A percentile compares a stretch with the other conserved stretches of the same genome.
These are phyloP conservation scores for Gymnarchus niloticus DNA, from an alignment of 2,113 vertebrate genomes.

Conservation along the genomic window DNA sequence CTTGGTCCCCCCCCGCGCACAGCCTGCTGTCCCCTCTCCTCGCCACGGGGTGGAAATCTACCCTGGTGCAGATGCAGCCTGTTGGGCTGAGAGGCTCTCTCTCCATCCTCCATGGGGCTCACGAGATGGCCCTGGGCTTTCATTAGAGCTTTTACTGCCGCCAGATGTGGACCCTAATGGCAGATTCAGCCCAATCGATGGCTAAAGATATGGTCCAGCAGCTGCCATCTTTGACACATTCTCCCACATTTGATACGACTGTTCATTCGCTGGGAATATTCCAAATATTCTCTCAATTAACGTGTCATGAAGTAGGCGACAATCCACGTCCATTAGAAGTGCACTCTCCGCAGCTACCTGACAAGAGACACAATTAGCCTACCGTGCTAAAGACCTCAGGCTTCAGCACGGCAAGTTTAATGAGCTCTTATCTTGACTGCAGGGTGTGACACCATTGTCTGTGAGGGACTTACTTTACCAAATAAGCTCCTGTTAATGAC, in stretches of 20 bases:
- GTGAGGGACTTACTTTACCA: background rate
- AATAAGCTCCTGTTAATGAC: background rate
- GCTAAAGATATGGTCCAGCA: background rate
- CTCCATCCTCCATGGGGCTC: background rate
- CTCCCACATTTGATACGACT: background rate
- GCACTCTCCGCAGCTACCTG: background rate
- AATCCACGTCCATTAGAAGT: background rate
- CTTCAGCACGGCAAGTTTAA: background rate
- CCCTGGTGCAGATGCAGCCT: background rate
- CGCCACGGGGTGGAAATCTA: conserved; percentile 20
- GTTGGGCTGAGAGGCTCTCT: background rate
- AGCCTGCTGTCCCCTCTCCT: conserved; percentile 51
- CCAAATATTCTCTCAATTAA: conserved; percentile 5
- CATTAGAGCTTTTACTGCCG: background rate
- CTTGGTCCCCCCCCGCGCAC: conserved; percentile 37
- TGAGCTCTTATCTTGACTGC: conserved; percentile 6
- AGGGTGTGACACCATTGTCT: background rate
- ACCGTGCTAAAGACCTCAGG: conserved; percentile 1
- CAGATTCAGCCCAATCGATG: background rate
- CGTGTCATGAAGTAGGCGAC: background rate
- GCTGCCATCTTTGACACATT: background rate
- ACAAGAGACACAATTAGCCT: conserved; percentile 10
- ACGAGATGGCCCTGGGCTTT: background rate
- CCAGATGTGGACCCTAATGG: background rate
- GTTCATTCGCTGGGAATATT: background rate